Evolutionary conservation across 1,140 invertebrate genomes (phyloP).

Genomic region (Zaprionus capensis): DNA sequence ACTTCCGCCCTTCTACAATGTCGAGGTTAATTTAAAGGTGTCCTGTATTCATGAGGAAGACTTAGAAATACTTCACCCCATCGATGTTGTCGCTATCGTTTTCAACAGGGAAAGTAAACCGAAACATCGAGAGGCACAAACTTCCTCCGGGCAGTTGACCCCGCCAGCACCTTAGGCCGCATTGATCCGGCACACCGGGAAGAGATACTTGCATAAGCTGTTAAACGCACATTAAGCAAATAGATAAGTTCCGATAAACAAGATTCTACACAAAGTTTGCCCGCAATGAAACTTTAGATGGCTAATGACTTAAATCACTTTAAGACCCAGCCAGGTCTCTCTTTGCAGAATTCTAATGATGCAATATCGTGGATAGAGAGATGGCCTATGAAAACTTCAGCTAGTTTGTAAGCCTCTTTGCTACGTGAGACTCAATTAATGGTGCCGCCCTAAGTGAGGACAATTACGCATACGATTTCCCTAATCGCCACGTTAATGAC

Average conservation of each 20-base stretch:
- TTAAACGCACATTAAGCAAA: slow-evolving; percentile 54
- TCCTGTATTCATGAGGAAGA: background rate
- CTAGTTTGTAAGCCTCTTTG: background rate
- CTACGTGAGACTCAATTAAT: slow-evolving; percentile 19
- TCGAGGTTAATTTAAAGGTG: background rate
- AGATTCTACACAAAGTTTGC: slow-evolving; percentile 36
- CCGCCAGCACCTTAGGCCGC: background rate
- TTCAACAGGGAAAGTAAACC: background rate
- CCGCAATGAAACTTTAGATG: slow-evolving; percentile 55
- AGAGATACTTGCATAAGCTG: slow-evolving; percentile 22
- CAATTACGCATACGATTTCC: slow-evolving; percentile 24
- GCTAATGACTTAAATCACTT: slow-evolving; percentile 66
- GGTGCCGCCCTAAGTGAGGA: slow-evolving; percentile 9
- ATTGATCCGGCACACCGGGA: background rate
- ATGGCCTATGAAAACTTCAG: slow-evolving; percentile 2
- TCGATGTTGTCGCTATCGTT: background rate
- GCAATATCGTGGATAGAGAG: background rate
- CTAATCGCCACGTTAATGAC: slow-evolving; percentile 13
- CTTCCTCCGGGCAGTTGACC: background rate
- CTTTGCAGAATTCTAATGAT: slow-evolving; percentile 41
- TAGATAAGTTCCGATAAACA: slow-evolving; percentile 47
- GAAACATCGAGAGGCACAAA: background rate
- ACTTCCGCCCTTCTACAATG: background rate
- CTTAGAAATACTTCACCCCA: background rate
- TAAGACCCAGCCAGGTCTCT: slow-evolving; percentile 55